These are phyloP conservation scores for Drosophila pallidifrons DNA, from an alignment of 1,140 invertebrate species.

Conservation along the genomic window DNA sequence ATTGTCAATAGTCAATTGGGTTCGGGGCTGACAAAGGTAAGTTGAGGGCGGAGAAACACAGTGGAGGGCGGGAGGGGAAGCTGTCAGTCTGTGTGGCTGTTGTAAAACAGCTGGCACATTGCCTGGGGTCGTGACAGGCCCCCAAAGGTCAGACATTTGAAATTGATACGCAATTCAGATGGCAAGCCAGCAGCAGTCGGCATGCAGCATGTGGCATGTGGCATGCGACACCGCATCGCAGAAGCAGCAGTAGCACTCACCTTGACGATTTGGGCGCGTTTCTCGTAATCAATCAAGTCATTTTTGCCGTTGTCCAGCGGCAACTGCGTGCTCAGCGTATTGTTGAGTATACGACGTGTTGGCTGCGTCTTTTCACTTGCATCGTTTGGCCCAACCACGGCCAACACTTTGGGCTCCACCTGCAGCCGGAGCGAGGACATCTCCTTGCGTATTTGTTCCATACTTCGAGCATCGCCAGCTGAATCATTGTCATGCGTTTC, in stretches of 20 bases:
- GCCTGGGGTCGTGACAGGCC: conserved; percentile 31
- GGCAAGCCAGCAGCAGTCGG: background rate
- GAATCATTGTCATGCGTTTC: conserved; percentile 4
- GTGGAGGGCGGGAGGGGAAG: background rate
- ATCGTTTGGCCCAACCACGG: conserved; percentile 37
- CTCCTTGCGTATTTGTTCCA: conserved; percentile 57
- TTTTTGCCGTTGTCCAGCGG: conserved; percentile 43
- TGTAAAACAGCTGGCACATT: conserved; percentile 40
- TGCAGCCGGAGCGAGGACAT: conserved; percentile 44
- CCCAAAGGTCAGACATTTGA: conserved; percentile 50
- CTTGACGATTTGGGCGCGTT: conserved; percentile 74
- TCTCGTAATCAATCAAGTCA: conserved; percentile 77
- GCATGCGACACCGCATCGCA: background rate
- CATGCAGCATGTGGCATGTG: background rate
- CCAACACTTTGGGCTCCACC: conserved; percentile 43
- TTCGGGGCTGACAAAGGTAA: too few species aligned
- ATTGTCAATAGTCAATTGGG: too few species aligned
- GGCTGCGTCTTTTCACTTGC: background rate
- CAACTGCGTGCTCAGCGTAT: conserved; percentile 15
- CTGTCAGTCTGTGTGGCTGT: conserved; percentile 20
- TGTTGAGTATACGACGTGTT: background rate
- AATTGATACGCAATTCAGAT: conserved; percentile 52
- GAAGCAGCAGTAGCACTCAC: conserved; percentile 51
- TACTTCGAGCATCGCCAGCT: conserved; percentile 41
- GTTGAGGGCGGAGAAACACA: too few species aligned